Evolutionary conservation across 2,797 vertebrate species (phyloP).

Genomic region (Fundulus diaphanus): DNA sequence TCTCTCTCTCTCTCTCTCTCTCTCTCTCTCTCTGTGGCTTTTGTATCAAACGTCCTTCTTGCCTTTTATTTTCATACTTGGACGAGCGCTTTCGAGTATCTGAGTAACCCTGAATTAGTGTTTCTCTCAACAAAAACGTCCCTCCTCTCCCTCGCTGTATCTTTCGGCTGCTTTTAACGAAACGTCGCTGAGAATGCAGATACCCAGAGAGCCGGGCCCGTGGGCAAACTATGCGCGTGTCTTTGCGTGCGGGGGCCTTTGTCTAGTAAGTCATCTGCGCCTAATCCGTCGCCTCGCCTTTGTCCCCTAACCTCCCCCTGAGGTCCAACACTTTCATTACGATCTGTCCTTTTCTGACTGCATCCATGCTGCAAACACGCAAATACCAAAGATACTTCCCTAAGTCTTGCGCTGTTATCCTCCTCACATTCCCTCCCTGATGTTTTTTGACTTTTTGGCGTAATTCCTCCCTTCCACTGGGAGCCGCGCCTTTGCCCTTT

Average conservation of each 20-base stretch:
- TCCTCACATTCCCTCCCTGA: constrained; percentile 49
- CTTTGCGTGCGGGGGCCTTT: constrained; percentile 48
- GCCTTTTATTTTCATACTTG: constrained; percentile 62
- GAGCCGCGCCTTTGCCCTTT: constrained; percentile 54
- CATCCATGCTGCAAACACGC: constrained; percentile 52
- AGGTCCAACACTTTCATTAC: constrained; percentile 41
- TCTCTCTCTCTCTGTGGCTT: constrained; percentile 39
- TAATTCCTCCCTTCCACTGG: constrained; percentile 53
- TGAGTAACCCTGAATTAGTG: constrained; percentile 42
- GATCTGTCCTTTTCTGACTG: constrained; percentile 8
- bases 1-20: constrained; percentile 34
- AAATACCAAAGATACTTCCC: constrained; percentile 62
- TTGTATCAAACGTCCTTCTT: constrained; percentile 63
- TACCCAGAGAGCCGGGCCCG: constrained; percentile 21
- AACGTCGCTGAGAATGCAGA: constrained; percentile 47
- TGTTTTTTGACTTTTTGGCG: constrained; percentile 52
- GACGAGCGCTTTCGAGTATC: constrained; percentile 60
- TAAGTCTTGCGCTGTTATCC: constrained; percentile 51
- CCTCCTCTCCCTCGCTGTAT: constrained; percentile 36
- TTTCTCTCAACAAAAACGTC: constrained; percentile 44
- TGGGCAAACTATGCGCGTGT: constrained; percentile 27
- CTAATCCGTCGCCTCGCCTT: constrained; percentile 55
- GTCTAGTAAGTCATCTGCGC: constrained; percentile 53
- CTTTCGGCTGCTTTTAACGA: constrained; percentile 42
- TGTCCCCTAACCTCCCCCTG: constrained; percentile 44